Conservation (phyloP, 2,888 invertebrate genomes). For the Latheticus oryzae region DNA sequence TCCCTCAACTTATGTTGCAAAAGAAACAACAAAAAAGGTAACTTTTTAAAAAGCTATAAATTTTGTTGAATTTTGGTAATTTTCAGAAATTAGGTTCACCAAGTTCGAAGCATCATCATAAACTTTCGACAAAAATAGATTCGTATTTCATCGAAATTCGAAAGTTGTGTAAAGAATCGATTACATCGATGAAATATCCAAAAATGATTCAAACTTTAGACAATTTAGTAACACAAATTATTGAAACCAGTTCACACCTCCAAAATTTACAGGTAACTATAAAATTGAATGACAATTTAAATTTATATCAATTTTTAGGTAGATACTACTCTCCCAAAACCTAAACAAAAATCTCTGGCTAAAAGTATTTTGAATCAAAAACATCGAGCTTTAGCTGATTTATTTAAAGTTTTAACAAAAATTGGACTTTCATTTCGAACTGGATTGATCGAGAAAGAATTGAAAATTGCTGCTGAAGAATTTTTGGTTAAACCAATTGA, state of each 20-base stretch:
- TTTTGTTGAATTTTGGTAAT: slow-evolving; percentile 10
- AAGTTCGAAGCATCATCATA: slow-evolving; percentile 25
- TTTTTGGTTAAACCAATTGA: slow-evolving; percentile 79
- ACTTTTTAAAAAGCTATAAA: slow-evolving; percentile 26
- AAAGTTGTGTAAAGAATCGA: slow-evolving; percentile 73
- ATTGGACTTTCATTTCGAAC: slow-evolving; percentile 85
- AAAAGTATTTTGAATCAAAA: slow-evolving; percentile 88
- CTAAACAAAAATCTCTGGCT: slow-evolving; percentile 82
- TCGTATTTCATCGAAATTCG: slow-evolving; percentile 71
- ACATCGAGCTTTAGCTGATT: slow-evolving; percentile 84
- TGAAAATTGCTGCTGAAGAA: slow-evolving; percentile 70
- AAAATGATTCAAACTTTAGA: slow-evolving; percentile 74
- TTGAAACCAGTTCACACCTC: slow-evolving; percentile 77
- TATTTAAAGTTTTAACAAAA: slow-evolving; percentile 82
- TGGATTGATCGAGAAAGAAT: slow-evolving; percentile 75
- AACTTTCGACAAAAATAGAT: slow-evolving; percentile 48
- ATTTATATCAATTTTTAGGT: too few species aligned
- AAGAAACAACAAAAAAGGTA: slow-evolving; percentile 51
- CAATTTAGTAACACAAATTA: slow-evolving; percentile 73
- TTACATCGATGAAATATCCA: slow-evolving; percentile 71
- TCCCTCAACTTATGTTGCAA: slow-evolving; percentile 56
- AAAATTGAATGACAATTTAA: slow-evolving; percentile 1
- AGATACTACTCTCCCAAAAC: slow-evolving; percentile 71
- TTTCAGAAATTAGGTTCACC: slow-evolving; percentile 34
- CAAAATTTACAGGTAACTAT: slow-evolving; percentile 73